Evolutionary conservation across 1,140 invertebrate genomes (phyloP).

Genomic region (Antheraea pernyi): DNA sequence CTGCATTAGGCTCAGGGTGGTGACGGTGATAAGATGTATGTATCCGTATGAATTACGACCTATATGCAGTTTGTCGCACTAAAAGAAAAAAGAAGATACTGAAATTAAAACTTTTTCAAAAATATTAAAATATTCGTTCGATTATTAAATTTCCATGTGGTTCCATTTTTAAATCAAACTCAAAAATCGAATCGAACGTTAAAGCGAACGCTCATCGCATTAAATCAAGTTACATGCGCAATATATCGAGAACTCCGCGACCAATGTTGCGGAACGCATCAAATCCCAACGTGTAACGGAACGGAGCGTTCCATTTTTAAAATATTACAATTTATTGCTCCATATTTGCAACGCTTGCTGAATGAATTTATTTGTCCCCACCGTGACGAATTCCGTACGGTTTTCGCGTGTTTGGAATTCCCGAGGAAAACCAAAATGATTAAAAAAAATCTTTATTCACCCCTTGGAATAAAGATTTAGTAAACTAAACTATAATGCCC

Average conservation of each 20-base stretch:
- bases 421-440: background rate
- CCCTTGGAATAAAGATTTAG: too few species aligned
- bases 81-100: too few species aligned
- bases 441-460: too few species aligned
- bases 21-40: too few species aligned
- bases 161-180: background rate
- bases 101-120: too few species aligned
- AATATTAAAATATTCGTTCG: background rate
- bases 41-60: too few species aligned
- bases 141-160: too few species aligned
- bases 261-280: slow-evolving; percentile 69
- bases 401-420: slow-evolving; percentile 1
- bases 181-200: background rate
- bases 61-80: too few species aligned
- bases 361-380: slow-evolving; percentile 37
- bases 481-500: too few species aligned
- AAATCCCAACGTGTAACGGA: slow-evolving; percentile 35
- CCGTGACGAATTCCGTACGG: slow-evolving; percentile 42
- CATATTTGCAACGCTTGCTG: slow-evolving; percentile 30
- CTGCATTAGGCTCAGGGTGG: too few species aligned
- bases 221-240: slow-evolving; percentile 62
- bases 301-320: slow-evolving; percentile 47
- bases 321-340: slow-evolving; percentile 50
- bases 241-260: slow-evolving; percentile 50
- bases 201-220: slow-evolving; percentile 21